Evolutionary conservation across 2,888 invertebrate genomes (phyloP), one percentile per base, ranked within the genome.

Genomic region (Monopis laevigella): DNA sequence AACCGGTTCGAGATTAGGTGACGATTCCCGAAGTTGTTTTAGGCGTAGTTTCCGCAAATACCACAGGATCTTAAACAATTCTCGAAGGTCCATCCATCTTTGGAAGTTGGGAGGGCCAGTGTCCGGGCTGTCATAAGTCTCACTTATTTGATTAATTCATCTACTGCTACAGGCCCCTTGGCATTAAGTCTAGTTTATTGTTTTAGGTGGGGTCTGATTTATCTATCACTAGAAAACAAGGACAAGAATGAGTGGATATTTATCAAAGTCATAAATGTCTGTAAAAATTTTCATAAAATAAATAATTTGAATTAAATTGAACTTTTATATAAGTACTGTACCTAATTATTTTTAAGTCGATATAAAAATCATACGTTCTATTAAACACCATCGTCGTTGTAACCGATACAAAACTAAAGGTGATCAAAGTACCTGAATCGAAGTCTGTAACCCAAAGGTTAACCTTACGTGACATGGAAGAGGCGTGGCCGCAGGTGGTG

Each of bases 101-200:
- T 8, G 12, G 36, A 36, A 36, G 21, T 36, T 36, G 21, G 21
- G 36, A 36, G 36, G 34, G 36, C 21, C 36, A 36, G 21, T 36
- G 36, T 36, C 36, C 36, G 34, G 34, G 6, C 24, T 6, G 36
- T 36, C 36, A 36, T 36, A 36, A 36, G 21, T 36, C 36, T 36
- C 17, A 17, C 36, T 36, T 36, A 36, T 36, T 36, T 36, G 36
- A 36, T 36, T 36, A 36, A 36, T 36, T 36, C 36, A 36, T 36
- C 21, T 21, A 32, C 16, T 21, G 11, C 21, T 2, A 36, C 36
- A 7, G 36, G 21, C 36, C 36, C 36, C 36, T 36, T 21, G 36
- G 36, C 12, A 36, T 36, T 36, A 36, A 36, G 36, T 36, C 36
- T 36, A 36, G 36, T 36, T 36, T 36, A 36, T 36, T 36, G 36